phyloP scores from a whole-genome alignment of 2,797 vertebrate genomes.

The Antrozous pallidus region DNA sequence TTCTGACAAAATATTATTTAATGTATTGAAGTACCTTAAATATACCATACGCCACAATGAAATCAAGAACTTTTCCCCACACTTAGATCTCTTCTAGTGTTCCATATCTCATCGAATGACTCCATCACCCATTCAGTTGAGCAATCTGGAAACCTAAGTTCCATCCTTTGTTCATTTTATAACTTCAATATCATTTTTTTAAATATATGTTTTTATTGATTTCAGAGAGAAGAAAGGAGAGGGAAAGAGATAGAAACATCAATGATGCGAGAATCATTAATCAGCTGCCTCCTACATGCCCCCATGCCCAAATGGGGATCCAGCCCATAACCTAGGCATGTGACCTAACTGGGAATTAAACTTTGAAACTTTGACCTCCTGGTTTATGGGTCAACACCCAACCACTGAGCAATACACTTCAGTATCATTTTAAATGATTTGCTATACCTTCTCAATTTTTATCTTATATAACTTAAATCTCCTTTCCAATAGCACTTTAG shows the following conservation, averaged over 20 bases:
- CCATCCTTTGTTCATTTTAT: neutral
- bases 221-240: no score
- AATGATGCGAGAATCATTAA: no score
- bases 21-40: constrained; percentile 22
- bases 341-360: no score
- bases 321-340: no score
- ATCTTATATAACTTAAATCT: neutral
- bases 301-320: no score
- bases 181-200: neutral
- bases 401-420: neutral
- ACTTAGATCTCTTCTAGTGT: neutral
- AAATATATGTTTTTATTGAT: no score
- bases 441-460: neutral
- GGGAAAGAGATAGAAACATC: no score
- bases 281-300: no score
- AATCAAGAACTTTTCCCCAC: neutral
- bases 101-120: neutral
- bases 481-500: neutral
- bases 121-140: neutral
- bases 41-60: neutral
- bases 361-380: no score
- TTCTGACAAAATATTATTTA: constrained; percentile 25
- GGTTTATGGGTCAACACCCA: no score
- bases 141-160: neutral
- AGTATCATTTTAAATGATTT: neutral